These are phyloP conservation scores for Neodontobutis hainanensis DNA, from an alignment of 2,113 vertebrate species.

Conservation along the genomic window DNA sequence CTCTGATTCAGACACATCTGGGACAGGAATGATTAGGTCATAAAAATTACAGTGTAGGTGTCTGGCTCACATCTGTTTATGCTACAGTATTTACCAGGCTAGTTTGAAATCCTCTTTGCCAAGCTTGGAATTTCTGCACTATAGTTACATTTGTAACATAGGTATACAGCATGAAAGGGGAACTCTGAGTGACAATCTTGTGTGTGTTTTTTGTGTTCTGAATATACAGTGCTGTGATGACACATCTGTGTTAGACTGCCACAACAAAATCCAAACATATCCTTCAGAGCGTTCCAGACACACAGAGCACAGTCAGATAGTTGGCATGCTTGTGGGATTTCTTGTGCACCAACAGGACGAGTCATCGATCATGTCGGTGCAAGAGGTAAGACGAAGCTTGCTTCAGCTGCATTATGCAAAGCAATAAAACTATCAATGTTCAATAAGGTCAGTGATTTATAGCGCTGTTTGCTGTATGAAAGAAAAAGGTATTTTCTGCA, in stretches of 20 bases:
- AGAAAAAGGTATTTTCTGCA: background rate
- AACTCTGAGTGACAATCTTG: constrained; percentile 18
- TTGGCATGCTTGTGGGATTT: constrained; percentile 26
- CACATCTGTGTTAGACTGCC: constrained; percentile 53
- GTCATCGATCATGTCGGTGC: background rate
- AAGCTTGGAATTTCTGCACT: constrained; percentile 21
- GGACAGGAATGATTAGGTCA: constrained; percentile 8
- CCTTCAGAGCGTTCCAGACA: constrained; percentile 34
- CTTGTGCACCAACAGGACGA: constrained; percentile 4
- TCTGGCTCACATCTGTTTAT: background rate
- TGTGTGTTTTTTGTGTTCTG: constrained; percentile 26
- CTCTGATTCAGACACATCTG: background rate
- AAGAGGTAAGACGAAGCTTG: background rate
- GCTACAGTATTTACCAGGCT: background rate
- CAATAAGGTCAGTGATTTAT: background rate
- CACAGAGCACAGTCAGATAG: constrained; percentile 8
- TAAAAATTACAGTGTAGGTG: constrained; percentile 6
- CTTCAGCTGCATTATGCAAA: background rate
- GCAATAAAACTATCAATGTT: constrained; percentile 4
- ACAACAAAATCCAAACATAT: constrained; percentile 38
- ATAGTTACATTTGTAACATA: background rate
- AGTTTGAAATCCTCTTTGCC: background rate
- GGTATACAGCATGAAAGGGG: constrained; percentile 11
- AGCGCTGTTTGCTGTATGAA: background rate
- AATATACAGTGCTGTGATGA: constrained; percentile 37